Percentiles rank a stretch among this genome's conserved stretches.
Conservation (phyloP, 1,140 invertebrate genomes). For the Samia ricini region DNA sequence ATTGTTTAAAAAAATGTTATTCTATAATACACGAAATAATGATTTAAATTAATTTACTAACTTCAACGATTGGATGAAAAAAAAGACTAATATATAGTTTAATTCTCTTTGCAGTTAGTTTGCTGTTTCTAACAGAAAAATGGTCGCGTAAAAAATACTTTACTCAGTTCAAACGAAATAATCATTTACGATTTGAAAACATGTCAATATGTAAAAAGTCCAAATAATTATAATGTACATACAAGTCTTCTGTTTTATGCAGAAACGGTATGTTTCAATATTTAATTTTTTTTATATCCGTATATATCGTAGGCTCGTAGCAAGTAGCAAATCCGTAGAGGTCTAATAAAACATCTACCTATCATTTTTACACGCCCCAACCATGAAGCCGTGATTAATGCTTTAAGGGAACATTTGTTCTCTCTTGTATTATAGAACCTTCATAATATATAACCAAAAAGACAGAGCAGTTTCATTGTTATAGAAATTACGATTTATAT, state of each 20-base stretch:
- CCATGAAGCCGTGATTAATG: constrained; percentile 41
- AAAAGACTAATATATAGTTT: too few species aligned
- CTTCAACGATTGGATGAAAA: too few species aligned
- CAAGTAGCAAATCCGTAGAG: constrained; percentile 38
- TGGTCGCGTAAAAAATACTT: not conserved
- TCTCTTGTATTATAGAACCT: constrained; percentile 7
- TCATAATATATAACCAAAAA: constrained; percentile 14
- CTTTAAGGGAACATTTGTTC: constrained; percentile 18
- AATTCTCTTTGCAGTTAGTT: too few species aligned
- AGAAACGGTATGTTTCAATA: not conserved
- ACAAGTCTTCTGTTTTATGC: not conserved
- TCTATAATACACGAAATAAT: too few species aligned
- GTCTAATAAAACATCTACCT: constrained; percentile 41
- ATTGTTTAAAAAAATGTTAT: too few species aligned
- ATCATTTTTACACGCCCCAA: constrained; percentile 40
- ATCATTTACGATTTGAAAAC: constrained; percentile 10
- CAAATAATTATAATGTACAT: not conserved
- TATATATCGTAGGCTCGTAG: constrained; percentile 21
- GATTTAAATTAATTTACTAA: too few species aligned
- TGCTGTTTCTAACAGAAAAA: too few species aligned
- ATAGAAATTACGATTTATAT: too few species aligned
- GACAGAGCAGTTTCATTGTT: constrained; percentile 18
- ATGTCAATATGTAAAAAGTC: constrained; percentile 13
- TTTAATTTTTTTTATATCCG: not conserved
- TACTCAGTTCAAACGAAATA: not conserved